Base-by-base conservation (phyloP, 1,140 invertebrate genomes). In the Leptinotarsa texana region DNA sequence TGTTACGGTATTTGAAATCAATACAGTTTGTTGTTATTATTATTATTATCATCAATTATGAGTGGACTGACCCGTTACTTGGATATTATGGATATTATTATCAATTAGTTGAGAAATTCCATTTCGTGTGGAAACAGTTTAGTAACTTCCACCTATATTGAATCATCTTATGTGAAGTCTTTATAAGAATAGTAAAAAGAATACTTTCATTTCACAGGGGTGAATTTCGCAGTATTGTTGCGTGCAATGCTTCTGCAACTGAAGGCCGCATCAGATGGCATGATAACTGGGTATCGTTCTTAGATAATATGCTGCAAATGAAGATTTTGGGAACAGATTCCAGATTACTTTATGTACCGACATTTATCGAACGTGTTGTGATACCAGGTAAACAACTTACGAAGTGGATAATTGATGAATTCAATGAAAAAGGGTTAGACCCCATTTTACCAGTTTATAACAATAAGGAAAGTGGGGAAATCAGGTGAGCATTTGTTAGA, bases 241-340 rank as follows among this genome's bases (percentile, higher is more conserved):
- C 66, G 47, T 76, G 69, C 74, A 77, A 82, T 63, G 24, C 85
- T 3, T 86, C 87, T 74, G 88, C 86, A 27, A 78, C 74, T 0
- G 82, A 79, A 17, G 92, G 91, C 22, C 83, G 83, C 17, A 85
- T 92, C 1, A 77, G 80, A 63, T 96, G 95, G 95, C 84, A 85
- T 8, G 82, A 93, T 80, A 96, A 97, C 84, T 98, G 95, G 95
- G 91, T 96, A 0, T 90, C 95, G 1, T 98, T 97, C 84, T 90
- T 98, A 89, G 97, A 98, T 84, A 96, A 93, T 21, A 93, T 98
- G 91, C 85, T 98, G 18, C 97, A 98, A 84, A 90, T 97, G 76
- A 90, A 92, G 76, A 92, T 98, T 70, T 81, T 98, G 1, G 88
- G 89, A 27, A 85, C 89, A 17, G 93, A 95, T 78, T 91, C 92